Percentiles rank a stretch among this genome's conserved stretches.
phyloP scores from a whole-genome alignment of 2,888 invertebrate species.

The Heteropelma amictum region DNA sequence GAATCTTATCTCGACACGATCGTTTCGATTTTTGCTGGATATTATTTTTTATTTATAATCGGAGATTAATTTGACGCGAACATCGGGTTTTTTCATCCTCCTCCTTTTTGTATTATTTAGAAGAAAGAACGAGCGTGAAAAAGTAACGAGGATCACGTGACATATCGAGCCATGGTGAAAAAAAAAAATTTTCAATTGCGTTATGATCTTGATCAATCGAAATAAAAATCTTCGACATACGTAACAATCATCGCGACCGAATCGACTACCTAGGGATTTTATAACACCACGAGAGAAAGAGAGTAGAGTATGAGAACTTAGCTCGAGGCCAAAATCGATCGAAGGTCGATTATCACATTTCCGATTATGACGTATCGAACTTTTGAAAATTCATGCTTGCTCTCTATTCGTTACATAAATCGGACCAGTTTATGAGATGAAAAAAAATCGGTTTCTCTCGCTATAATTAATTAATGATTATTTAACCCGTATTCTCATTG shows the following conservation, averaged over 20 bases:
- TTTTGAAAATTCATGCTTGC: not conserved
- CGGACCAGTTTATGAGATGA: not conserved
- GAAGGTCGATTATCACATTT: constrained; percentile 38
- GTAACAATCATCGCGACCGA: constrained; percentile 23
- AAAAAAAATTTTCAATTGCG: not conserved
- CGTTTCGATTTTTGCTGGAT: too few species aligned
- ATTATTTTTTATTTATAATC: too few species aligned
- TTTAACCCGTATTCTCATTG: too few species aligned
- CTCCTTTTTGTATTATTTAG: too few species aligned
- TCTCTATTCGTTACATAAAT: not conserved
- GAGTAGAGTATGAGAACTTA: constrained; percentile 25
- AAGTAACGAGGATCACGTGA: too few species aligned
- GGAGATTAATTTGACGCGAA: too few species aligned
- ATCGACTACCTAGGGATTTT: constrained; percentile 15
- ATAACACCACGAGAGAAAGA: constrained; percentile 16
- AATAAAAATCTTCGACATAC: constrained; percentile 3
- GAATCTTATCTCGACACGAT: too few species aligned
- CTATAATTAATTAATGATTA: constrained; percentile 17
- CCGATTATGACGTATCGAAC: constrained; percentile 1
- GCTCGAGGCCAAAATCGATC: constrained; percentile 40
- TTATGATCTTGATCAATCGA: constrained; percentile 1
- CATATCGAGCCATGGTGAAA: not conserved
- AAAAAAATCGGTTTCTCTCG: constrained; percentile 16
- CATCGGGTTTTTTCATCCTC: too few species aligned
- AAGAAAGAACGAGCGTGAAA: not conserved